These are phyloP conservation scores for Notamacropus eugenii DNA, from an alignment of 2,797 vertebrate genomes.

Conservation along the genomic window DNA sequence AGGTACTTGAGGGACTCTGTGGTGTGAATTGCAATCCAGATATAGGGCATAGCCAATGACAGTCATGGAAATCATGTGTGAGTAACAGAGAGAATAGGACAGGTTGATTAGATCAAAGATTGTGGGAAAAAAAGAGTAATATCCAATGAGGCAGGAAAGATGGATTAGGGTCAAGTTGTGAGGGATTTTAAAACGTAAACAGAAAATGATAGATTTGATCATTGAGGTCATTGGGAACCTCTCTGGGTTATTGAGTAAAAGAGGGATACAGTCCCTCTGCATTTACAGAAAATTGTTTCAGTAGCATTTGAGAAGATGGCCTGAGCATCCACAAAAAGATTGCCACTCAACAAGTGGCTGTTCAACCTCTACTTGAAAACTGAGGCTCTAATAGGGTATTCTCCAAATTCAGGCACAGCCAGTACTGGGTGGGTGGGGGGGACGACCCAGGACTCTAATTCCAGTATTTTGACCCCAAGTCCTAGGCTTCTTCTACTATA, in stretches of 20 bases:
- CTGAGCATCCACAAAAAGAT: neutral
- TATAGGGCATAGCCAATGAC: neutral
- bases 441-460: neutral
- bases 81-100: neutral
- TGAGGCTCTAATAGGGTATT: neutral
- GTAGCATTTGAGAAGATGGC: neutral
- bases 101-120: neutral
- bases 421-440: neutral
- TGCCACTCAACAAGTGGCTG: neutral
- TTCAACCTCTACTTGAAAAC: neutral
- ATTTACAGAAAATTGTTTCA: neutral
- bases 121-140: neutral
- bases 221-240: neutral
- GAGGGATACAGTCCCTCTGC: neutral
- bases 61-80: neutral
- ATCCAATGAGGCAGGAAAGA: neutral
- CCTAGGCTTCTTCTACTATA: neutral
- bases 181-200: neutral
- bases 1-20: neutral
- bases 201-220: neutral
- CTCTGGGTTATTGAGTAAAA: neutral
- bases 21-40: neutral
- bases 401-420: neutral
- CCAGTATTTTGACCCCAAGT: neutral
- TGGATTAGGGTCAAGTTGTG: neutral